Conservation (phyloP, 30 jellyfish, hydroid and myxozoan genomes). For the Rhopilema esculentum region DNA sequence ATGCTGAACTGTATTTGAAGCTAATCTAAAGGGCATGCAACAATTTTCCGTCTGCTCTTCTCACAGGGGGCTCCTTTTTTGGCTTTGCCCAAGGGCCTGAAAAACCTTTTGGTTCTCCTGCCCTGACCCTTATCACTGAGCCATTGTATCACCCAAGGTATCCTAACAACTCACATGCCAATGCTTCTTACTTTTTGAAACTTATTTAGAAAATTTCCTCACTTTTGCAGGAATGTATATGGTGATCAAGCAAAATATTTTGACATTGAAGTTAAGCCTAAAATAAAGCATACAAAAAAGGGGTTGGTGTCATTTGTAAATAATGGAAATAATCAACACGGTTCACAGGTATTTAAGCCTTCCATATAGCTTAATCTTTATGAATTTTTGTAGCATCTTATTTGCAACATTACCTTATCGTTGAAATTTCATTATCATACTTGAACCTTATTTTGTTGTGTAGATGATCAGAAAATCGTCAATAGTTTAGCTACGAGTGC, state of each 20-base stretch:
- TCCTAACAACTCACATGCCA: background rate
- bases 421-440: no score
- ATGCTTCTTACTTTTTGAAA: background rate
- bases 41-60: no score
- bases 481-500: no score
- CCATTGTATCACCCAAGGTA: background rate
- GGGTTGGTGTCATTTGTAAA: constrained; percentile 93
- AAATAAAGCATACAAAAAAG: constrained; percentile 78
- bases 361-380: background rate
- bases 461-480: no score
- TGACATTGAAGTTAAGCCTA: constrained; percentile 92
- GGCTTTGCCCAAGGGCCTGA: no score
- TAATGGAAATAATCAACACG: constrained; percentile 96
- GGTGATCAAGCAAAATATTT: constrained; percentile 95
- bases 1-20: no score
- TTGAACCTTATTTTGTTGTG: no score
- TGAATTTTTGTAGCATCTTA: background rate
- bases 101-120: no score
- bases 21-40: no score
- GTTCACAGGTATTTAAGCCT: constrained; percentile 87
- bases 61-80: no score
- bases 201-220: background rate
- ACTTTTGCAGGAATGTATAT: constrained; percentile 56
- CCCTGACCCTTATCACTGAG: no score
- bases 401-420: no score